Conservation (phyloP, 2,113 vertebrate genomes). For the Nothoprocta perdicaria region DNA sequence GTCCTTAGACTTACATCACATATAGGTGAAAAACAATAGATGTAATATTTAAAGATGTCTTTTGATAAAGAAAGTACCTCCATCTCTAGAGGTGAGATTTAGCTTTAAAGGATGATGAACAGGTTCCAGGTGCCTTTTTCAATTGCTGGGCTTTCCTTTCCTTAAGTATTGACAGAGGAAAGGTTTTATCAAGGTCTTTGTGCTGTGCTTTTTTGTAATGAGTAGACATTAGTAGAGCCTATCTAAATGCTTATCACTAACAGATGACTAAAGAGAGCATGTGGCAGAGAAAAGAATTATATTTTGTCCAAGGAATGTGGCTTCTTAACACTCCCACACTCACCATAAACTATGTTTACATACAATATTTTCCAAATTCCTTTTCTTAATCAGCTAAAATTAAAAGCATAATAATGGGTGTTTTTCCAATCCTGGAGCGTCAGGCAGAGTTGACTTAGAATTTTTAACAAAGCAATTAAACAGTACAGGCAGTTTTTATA, state of each 20-base stretch:
- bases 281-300: conserved; percentile 67
- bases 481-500: background rate
- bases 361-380: conserved; percentile 30
- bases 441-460: conserved; percentile 21
- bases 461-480: conserved; percentile 27
- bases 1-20: conserved; percentile 55
- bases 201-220: conserved; percentile 69
- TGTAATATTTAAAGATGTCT: conserved; percentile 55
- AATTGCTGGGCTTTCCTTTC: background rate
- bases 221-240: conserved; percentile 65
- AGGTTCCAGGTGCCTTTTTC: conserved; percentile 71
- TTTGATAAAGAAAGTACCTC: conserved; percentile 70
- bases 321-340: conserved; percentile 69
- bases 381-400: conserved; percentile 35
- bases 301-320: conserved; percentile 60
- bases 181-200: conserved; percentile 73
- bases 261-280: conserved; percentile 68
- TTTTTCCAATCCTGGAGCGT: conserved; percentile 5
- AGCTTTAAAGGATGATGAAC: conserved; percentile 47
- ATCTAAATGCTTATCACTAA: conserved; percentile 60
- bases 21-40: conserved; percentile 65
- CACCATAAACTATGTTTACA: conserved; percentile 51
- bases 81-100: conserved; percentile 53
- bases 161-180: conserved; percentile 61
- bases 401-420: conserved; percentile 29